phyloP scores from a whole-genome alignment of 35 echinoderm and acorn worm species.

The Anneissia japonica region DNA sequence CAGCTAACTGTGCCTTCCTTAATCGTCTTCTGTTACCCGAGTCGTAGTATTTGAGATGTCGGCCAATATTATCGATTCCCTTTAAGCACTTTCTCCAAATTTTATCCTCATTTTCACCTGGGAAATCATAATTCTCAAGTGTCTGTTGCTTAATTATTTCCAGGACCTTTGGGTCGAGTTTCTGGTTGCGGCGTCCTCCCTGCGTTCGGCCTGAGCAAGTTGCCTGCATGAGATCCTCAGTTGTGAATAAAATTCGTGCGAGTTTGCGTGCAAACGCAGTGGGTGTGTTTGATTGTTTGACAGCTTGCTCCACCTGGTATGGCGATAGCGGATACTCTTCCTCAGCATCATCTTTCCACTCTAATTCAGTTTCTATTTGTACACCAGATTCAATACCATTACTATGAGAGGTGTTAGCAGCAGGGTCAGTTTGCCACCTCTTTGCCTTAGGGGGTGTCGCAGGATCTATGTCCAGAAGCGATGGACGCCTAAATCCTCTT shows the following conservation, averaged over 20 bases:
- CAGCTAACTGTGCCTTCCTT: background rate
- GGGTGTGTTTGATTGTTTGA: background rate
- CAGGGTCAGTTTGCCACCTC: background rate
- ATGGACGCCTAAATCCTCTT: background rate
- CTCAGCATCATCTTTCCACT: background rate
- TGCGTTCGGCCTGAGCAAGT: background rate
- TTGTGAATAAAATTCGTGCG: background rate
- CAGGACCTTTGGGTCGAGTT: background rate
- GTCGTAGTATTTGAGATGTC: background rate
- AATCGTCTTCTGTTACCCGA: background rate
- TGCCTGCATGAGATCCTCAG: background rate
- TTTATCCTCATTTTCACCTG: background rate
- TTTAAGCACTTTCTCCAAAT: background rate
- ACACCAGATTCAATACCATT: background rate
- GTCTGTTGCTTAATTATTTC: background rate
- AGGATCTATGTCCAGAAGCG: background rate
- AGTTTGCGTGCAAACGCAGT: background rate
- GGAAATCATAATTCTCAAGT: background rate
- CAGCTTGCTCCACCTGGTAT: background rate
- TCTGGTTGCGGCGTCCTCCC: background rate
- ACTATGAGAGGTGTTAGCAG: too few species aligned
- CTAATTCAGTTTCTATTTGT: background rate
- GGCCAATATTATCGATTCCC: background rate
- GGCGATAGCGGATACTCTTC: background rate
- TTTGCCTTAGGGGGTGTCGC: background rate